Evolutionary conservation across 2,888 invertebrate species (phyloP).

Genomic region (Yponomeuta malinellus): DNA sequence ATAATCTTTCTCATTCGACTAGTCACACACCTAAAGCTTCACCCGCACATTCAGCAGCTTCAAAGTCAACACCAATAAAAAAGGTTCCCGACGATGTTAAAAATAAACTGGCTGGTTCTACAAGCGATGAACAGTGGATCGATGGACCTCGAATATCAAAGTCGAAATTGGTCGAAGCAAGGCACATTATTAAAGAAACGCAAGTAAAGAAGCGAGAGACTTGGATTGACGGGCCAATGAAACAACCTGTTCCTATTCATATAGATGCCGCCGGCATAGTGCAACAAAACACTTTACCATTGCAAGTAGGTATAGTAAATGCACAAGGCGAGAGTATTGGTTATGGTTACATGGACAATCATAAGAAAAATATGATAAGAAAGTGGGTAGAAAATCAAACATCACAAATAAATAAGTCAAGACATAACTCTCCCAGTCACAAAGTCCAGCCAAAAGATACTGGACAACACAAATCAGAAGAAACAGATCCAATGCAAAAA

Average conservation of each 20-base stretch:
- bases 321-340: constrained; percentile 73
- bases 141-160: constrained; percentile 95
- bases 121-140: constrained; percentile 96
- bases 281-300: constrained; percentile 52
- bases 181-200: constrained; percentile 86
- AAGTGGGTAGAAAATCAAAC: constrained; percentile 96
- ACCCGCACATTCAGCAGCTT: constrained; percentile 60
- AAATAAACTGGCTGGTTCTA: constrained; percentile 37
- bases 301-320: constrained; percentile 60
- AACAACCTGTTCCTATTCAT: constrained; percentile 71
- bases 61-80: constrained; percentile 74
- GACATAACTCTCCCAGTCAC: constrained; percentile 67
- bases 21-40: constrained; percentile 73
- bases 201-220: constrained; percentile 90
- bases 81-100: constrained; percentile 59
- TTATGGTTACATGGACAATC: constrained; percentile 94
- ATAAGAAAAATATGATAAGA: constrained; percentile 94
- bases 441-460: constrained; percentile 25
- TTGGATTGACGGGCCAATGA: constrained; percentile 97
- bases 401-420: constrained; percentile 84
- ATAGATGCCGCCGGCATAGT: constrained; percentile 79
- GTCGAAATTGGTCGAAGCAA: constrained; percentile 86
- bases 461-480: constrained; percentile 35
- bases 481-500: constrained; percentile 46
- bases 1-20: constrained; percentile 40